Percentiles rank a stretch among this genome's conserved stretches.
These are phyloP conservation scores for Taenioides sp. DNA, from an alignment of 2,797 vertebrate species.

Conservation along the genomic window DNA sequence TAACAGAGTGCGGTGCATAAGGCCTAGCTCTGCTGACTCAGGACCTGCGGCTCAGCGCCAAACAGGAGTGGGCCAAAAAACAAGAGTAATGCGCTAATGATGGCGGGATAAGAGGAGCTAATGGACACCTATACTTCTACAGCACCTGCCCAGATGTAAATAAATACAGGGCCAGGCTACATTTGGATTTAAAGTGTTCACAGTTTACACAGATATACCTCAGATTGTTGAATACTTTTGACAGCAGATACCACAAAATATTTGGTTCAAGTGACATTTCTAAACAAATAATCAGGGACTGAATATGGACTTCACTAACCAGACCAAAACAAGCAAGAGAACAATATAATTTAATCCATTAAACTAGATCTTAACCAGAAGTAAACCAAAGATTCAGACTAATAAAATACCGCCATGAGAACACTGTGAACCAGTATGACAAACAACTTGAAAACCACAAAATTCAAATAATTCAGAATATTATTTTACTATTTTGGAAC, in stretches of 20 bases:
- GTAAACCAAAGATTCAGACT: neutral
- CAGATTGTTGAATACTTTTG: neutral
- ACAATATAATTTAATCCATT: neutral
- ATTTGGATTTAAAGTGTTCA: neutral
- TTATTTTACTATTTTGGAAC: slow-evolving; percentile 2
- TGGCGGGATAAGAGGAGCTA: neutral
- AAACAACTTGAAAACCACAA: neutral
- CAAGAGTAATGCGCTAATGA: slow-evolving; percentile 11
- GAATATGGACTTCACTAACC: neutral
- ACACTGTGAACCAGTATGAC: neutral
- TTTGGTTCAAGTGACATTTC: neutral
- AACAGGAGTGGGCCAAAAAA: slow-evolving; percentile 27
- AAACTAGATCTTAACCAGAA: neutral
- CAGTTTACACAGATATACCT: neutral
- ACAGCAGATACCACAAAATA: neutral
- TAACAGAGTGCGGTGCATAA: slow-evolving; percentile 44
- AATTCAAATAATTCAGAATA: neutral
- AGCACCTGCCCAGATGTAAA: neutral
- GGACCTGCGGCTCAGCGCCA: slow-evolving; percentile 30
- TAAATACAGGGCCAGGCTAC: neutral
- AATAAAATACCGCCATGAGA: neutral
- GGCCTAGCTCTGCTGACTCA: slow-evolving; percentile 60
- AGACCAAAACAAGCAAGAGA: neutral
- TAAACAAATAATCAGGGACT: neutral
- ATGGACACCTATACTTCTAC: slow-evolving; percentile 14